phyloP scores from a whole-genome alignment of 2,113 vertebrate species.

The Prolemur simus region DNA sequence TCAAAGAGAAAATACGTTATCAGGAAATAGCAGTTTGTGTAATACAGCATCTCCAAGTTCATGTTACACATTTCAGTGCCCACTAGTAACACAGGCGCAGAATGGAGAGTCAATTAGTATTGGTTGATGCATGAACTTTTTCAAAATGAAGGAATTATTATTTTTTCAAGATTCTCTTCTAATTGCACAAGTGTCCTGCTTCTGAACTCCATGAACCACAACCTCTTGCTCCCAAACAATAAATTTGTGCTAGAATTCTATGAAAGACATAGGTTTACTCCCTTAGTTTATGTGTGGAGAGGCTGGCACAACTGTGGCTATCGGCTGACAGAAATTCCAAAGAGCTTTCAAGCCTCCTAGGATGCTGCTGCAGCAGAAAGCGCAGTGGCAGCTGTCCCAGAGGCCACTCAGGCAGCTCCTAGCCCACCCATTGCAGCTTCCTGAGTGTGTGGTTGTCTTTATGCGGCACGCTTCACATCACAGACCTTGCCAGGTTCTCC shows the following conservation, averaged over 20 bases:
- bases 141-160: neutral
- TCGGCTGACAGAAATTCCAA: neutral
- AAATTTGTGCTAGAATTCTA: neutral
- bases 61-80: neutral
- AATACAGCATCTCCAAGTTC: neutral
- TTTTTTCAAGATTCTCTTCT: neutral
- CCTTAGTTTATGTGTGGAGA: neutral
- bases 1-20: neutral
- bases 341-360: neutral
- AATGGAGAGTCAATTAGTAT: neutral
- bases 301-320: neutral
- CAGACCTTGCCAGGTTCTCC: neutral
- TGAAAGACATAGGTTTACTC: neutral
- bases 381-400: neutral
- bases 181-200: neutral
- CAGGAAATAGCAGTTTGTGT: neutral
- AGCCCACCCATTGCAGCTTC: no score
- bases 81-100: neutral
- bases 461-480: no score
- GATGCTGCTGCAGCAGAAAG: neutral
- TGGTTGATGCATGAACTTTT: neutral
- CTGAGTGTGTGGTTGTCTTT: neutral
- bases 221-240: neutral
- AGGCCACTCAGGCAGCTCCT: neutral
- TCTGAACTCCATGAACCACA: neutral